phyloP scores from a whole-genome alignment of 2,888 invertebrate species.

The Cybosia mesomella region DNA sequence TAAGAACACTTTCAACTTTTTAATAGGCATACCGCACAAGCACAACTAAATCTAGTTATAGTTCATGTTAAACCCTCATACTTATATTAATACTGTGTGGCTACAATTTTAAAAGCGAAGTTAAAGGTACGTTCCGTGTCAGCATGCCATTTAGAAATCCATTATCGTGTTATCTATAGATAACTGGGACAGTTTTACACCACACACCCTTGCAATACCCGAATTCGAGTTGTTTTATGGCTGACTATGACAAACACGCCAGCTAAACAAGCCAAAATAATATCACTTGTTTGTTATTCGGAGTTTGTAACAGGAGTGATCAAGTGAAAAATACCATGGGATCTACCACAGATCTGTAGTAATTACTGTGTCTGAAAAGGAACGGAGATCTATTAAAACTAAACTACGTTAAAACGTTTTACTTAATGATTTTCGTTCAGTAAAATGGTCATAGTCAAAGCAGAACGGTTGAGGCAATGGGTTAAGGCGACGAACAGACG shows the following conservation, averaged over 20 bases:
- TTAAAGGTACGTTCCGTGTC: slow-evolving; percentile 48
- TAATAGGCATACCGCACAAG: too few species aligned
- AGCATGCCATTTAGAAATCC: slow-evolving; percentile 53
- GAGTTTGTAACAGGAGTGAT: slow-evolving; percentile 15
- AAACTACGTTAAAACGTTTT: neutral
- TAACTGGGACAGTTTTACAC: slow-evolving; percentile 46
- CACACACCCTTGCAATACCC: slow-evolving; percentile 42
- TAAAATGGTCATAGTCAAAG: too few species aligned
- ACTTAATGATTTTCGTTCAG: too few species aligned
- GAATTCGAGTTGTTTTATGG: slow-evolving; percentile 28
- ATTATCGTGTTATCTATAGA: slow-evolving; percentile 56
- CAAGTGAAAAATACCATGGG: neutral
- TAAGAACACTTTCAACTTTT: neutral
- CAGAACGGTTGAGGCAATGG: too few species aligned
- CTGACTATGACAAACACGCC: slow-evolving; percentile 29
- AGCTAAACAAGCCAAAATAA: slow-evolving; percentile 21
- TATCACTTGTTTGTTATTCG: slow-evolving; percentile 9
- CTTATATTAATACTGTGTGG: neutral
- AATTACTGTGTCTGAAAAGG: neutral
- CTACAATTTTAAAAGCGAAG: neutral
- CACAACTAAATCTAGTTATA: neutral
- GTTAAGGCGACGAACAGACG: too few species aligned
- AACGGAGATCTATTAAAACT: neutral
- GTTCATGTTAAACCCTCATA: neutral
- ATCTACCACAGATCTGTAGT: neutral